Conservation (phyloP, 2,888 invertebrate genomes). For the Philonicus albiceps region DNA sequence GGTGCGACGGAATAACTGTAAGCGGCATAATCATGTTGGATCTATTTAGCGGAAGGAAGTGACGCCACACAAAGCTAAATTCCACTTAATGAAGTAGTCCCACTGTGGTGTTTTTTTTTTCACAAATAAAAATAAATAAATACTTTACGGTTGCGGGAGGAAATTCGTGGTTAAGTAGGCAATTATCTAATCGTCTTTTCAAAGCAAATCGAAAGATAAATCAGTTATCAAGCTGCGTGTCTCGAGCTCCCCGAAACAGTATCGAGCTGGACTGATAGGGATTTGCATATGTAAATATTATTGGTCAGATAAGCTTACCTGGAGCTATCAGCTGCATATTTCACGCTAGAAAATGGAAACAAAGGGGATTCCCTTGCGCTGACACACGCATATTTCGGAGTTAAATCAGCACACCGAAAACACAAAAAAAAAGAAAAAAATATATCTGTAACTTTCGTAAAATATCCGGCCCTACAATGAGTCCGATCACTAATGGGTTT, state of each 20-base stretch:
- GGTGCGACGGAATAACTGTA: constrained; percentile 22
- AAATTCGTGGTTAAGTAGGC: neutral
- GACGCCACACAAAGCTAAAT: neutral
- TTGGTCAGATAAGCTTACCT: constrained; percentile 5
- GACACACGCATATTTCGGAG: neutral
- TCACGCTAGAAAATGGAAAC: neutral
- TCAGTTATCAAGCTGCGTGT: neutral
- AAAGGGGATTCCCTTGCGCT: neutral
- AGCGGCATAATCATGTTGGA: neutral
- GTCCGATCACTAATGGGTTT: neutral
- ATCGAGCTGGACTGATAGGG: neutral
- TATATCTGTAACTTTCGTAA: neutral
- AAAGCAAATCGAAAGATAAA: neutral
- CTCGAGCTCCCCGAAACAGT: neutral
- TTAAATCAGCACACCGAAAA: neutral
- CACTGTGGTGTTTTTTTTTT: neutral
- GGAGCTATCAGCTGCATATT: constrained; percentile 6
- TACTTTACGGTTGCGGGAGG: neutral
- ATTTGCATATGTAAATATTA: constrained; percentile 37
- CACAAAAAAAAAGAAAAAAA: too few relatives aligned
- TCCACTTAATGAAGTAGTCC: neutral
- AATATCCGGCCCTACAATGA: neutral
- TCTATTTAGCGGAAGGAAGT: constrained; percentile 13
- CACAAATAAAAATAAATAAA: neutral
- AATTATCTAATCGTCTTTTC: neutral